Percentiles rank a stretch among this genome's conserved stretches.
phyloP scores from a whole-genome alignment of 2,113 vertebrate genomes.

The Leucopsar rothschildi region DNA sequence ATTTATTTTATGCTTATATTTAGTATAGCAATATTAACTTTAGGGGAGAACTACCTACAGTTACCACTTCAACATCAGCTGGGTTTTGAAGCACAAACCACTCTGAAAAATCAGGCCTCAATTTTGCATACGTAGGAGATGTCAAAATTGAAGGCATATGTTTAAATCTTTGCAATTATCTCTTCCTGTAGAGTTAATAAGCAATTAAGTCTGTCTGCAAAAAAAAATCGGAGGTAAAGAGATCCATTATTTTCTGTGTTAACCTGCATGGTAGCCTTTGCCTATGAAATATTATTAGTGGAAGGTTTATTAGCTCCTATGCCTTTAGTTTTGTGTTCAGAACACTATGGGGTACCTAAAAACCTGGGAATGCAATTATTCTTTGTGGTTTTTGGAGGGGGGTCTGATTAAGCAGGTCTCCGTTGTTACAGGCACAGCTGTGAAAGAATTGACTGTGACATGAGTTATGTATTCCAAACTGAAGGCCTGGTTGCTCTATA shows the following conservation, averaged over 20 bases:
- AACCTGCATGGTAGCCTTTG: not conserved
- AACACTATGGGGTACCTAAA: not conserved
- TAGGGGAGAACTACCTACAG: not conserved
- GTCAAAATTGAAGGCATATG: not conserved
- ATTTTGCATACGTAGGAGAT: not conserved
- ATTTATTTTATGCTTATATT: not conserved
- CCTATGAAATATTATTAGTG: not conserved
- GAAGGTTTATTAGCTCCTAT: not conserved
- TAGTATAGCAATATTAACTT: not conserved
- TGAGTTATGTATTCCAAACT: not conserved
- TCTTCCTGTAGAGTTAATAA: not conserved
- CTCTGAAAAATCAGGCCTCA: not conserved
- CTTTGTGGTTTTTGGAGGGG: not conserved
- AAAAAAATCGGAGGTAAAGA: not conserved
- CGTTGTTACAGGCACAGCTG: not conserved
- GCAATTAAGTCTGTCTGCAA: not conserved
- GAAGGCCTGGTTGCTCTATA: not conserved
- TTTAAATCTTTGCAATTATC: not conserved
- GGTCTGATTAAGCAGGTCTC: slow-evolving; percentile 8
- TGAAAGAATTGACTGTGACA: not conserved
- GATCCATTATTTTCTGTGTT: not conserved
- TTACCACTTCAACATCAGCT: not conserved
- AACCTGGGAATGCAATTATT: not conserved
- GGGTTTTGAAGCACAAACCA: not conserved
- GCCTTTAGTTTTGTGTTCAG: not conserved